phyloP scores from a whole-genome alignment of 2,888 invertebrate species.

The Eristalis tenax region DNA sequence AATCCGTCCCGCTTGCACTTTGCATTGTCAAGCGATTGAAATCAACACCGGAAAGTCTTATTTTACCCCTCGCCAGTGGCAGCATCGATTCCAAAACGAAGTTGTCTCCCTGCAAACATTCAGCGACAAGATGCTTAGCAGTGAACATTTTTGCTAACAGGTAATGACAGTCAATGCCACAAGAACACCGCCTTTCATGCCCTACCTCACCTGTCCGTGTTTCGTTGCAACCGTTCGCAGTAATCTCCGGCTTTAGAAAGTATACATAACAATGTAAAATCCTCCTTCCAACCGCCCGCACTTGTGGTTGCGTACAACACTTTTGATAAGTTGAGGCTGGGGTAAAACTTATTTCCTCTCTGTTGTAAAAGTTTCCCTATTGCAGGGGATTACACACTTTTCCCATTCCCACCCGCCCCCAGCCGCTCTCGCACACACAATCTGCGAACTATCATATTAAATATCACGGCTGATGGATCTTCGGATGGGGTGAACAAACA shows the following conservation, averaged over 20 bases:
- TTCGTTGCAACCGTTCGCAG: neutral
- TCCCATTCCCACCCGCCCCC: neutral
- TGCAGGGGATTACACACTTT: conserved; percentile 22
- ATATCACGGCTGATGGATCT: neutral
- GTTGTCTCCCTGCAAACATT: no score
- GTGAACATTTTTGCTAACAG: neutral
- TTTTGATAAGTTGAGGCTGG: conserved; percentile 13
- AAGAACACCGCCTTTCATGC: neutral
- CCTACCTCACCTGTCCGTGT: neutral
- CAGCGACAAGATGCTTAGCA: no score
- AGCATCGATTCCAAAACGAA: no score
- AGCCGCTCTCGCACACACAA: neutral
- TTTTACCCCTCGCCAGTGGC: no score
- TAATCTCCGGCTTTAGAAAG: neutral
- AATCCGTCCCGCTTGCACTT: no score
- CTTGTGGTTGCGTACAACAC: neutral
- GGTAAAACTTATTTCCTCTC: conserved; percentile 9
- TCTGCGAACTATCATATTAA: neutral
- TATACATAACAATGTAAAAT: neutral
- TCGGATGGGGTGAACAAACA: neutral
- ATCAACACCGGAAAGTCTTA: no score
- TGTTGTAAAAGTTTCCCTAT: conserved; percentile 17
- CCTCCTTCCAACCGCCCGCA: neutral
- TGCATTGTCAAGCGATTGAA: no score
- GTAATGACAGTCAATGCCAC: neutral